These are phyloP conservation scores for Phallusia fumigata DNA, from an alignment of 23 tunicate genomes.

Conservation along the genomic window DNA sequence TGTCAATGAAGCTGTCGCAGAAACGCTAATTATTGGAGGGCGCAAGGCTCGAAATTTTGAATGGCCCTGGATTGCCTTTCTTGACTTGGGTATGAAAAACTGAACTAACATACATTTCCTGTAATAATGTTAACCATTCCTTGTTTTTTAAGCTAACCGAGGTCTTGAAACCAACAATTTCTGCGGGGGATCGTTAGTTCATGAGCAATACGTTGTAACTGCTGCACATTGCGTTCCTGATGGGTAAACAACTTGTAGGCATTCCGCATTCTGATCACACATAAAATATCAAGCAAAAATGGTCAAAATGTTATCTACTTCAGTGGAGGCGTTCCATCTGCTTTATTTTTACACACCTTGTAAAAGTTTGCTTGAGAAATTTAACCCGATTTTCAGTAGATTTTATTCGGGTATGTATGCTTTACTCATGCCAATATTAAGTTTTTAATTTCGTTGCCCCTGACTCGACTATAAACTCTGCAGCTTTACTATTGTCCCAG, in stretches of 20 bases:
- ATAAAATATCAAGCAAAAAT: too few species aligned
- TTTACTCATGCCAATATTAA: too few species aligned
- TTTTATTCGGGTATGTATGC: too few species aligned
- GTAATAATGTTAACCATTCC: background rate
- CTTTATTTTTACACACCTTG: too few species aligned
- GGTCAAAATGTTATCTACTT: too few species aligned
- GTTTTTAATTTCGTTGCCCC: too few species aligned
- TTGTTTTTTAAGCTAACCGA: background rate
- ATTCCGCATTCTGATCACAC: too few species aligned
- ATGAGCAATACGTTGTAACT: slow-evolving; percentile 48
- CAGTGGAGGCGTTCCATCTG: too few species aligned
- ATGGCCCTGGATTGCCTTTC: slow-evolving; percentile 77
- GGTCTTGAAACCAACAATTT: background rate
- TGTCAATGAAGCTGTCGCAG: background rate
- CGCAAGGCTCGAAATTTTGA: slow-evolving; percentile 46
- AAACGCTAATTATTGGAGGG: slow-evolving; percentile 31
- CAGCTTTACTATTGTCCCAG: too few species aligned
- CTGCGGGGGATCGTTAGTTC: slow-evolving; percentile 78
- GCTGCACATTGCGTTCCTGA: slow-evolving; percentile 57
- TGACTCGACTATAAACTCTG: too few species aligned
- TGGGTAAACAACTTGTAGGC: background rate
- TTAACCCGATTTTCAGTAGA: too few species aligned
- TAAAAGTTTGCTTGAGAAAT: too few species aligned
- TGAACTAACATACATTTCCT: background rate
- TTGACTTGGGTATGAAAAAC: slow-evolving; percentile 27